Evolutionary conservation across 2,888 invertebrate species (phyloP).

Genomic region (Aleiodes alternator): DNA sequence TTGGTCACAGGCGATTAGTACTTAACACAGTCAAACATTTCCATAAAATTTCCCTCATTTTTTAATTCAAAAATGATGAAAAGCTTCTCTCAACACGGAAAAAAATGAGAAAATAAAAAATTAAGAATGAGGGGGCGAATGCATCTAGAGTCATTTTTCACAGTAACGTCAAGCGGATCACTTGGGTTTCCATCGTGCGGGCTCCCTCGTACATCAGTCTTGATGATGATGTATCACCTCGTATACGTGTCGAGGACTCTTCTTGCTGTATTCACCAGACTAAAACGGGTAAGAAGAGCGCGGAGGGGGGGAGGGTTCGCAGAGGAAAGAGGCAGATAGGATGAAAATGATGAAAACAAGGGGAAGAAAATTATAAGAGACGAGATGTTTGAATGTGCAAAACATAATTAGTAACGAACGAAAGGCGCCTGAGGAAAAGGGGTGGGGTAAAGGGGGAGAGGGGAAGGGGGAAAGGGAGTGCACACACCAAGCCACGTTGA

Average conservation of each 20-base stretch:
- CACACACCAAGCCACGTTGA: constrained; percentile 59
- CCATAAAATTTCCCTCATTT: neutral
- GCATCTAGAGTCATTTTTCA: constrained; percentile 50
- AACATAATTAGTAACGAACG: constrained; percentile 47
- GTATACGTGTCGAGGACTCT: constrained; percentile 38
- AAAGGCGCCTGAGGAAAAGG: constrained; percentile 2
- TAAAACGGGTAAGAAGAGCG: neutral
- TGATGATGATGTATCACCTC: constrained; percentile 48
- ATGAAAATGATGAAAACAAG: constrained; percentile 16
- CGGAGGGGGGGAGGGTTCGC: no score
- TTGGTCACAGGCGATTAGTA: neutral
- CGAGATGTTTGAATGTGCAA: constrained; percentile 11
- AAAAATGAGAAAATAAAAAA: constrained; percentile 10
- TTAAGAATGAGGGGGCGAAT: constrained; percentile 1
- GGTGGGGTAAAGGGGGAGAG: no score
- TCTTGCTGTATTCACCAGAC: neutral
- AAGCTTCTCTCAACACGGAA: neutral
- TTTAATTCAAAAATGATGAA: neutral
- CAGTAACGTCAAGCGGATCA: constrained; percentile 46
- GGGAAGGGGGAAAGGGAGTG: neutral
- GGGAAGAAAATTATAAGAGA: constrained; percentile 25
- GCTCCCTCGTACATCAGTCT: constrained; percentile 45
- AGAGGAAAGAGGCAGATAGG: no score
- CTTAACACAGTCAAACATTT: constrained; percentile 1
- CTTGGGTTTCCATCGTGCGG: constrained; percentile 41